Base-by-base conservation (phyloP, 2,797 vertebrate genomes). In the Crenichthys baileyi region DNA sequence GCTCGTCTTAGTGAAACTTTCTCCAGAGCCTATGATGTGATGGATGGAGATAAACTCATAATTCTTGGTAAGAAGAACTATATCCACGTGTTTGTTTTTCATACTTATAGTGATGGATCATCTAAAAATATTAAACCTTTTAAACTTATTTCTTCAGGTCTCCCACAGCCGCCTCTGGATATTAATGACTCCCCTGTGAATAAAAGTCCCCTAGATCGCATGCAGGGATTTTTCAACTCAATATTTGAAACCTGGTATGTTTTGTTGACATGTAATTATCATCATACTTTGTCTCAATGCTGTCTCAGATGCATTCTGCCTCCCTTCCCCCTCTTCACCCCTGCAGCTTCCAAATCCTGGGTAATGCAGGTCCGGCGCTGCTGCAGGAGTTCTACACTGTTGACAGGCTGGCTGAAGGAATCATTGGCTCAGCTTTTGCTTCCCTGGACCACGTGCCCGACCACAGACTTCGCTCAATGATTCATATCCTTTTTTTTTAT, bases 241-340 rank as follows among this genome's bases (percentile, higher is more conserved):
- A 92, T 98, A 26, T 98, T 97, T 29, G 98, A 99, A 80, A 98
- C 97, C 95, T 98, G 98, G 98, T 99, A 90, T 96, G 95, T 77
- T 67, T 44, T 36, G 5, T 18, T 20, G 5, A 44, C 48, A 2
- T 5, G 18, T n/a, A 4, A 8, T 31, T n/a, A 31, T 56, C 58
- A 6, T 75, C 15, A 26, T 60, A 29, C 41, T 5, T 16, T 36
- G 11, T 8, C 56, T 0, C 31, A 22, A n/a, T 44, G 4, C 22
- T 11, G 12, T 44, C 65, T 70, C 22, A 12, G 68, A 78, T 44
- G 15, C 63, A 11, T 31, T 72, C 0, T 31, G 24, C n/a, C 11
- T 48, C 31, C 26, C 60, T 31, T 55, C 63, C n/a, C 60, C 53
- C 11, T 41, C 55, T 56, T 48, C 65, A 53, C 58, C 56, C 74